Evolutionary conservation across 2,113 vertebrate species (phyloP).

Genomic region (Coryphaenoides rupestris): DNA sequence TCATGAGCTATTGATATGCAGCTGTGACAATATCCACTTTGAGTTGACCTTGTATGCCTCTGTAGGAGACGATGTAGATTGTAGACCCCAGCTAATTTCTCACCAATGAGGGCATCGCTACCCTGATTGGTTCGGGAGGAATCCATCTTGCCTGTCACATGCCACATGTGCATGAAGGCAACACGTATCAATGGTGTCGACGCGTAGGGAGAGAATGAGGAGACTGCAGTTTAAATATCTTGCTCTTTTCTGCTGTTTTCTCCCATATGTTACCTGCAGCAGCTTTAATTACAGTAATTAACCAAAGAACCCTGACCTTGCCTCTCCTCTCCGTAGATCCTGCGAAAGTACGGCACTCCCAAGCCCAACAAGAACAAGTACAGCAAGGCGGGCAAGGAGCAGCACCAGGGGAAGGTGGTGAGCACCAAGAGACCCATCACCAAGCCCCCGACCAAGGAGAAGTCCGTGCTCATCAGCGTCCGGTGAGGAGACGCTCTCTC

Average conservation of each 20-base stretch:
- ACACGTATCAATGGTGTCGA: too few relatives aligned
- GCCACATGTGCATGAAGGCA: too few relatives aligned
- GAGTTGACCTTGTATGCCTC: too few relatives aligned
- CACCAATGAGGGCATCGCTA: too few relatives aligned
- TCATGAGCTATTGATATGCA: too few relatives aligned
- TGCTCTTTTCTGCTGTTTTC: background rate
- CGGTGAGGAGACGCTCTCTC: constrained; percentile 71
- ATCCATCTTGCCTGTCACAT: background rate
- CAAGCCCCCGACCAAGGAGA: constrained; percentile 92
- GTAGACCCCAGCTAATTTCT: background rate
- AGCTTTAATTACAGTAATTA: background rate
- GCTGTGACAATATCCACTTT: too few relatives aligned
- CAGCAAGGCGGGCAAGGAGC: constrained; percentile 91
- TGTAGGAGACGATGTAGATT: too few relatives aligned
- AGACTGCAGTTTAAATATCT: too few relatives aligned
- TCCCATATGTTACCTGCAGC: background rate
- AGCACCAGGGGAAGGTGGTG: constrained; percentile 93
- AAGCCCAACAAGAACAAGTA: constrained; percentile 96
- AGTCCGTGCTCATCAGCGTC: constrained; percentile 89
- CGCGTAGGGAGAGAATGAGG: too few relatives aligned
- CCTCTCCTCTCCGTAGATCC: constrained; percentile 71
- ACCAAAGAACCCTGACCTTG: too few relatives aligned
- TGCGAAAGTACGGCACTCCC: constrained; percentile 89
- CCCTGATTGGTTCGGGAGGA: too few relatives aligned
- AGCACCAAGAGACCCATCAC: constrained; percentile 92